phyloP scores from a whole-genome alignment of 2,113 vertebrate species.

The Falco punctatus region DNA sequence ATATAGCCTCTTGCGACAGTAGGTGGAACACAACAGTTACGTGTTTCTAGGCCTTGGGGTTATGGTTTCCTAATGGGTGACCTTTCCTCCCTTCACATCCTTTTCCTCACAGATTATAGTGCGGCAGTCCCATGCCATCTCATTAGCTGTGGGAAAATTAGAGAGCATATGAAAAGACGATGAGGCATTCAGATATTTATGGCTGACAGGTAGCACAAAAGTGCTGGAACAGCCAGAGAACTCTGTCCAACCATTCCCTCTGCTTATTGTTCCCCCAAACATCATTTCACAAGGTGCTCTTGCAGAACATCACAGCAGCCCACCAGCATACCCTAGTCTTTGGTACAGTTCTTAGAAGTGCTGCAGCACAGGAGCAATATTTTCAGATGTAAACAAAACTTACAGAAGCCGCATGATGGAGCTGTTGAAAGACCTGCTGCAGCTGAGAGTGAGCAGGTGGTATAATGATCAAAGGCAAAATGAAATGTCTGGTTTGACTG shows the following conservation, averaged over 20 bases:
- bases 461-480: neutral
- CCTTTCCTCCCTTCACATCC: neutral
- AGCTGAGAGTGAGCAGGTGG: constrained; percentile 14
- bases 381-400: constrained; percentile 8
- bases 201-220: constrained; percentile 12
- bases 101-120: neutral
- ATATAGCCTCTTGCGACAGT: neutral
- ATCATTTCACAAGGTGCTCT: neutral
- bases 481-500: constrained; percentile 6
- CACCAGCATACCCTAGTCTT: neutral
- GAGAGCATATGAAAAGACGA: neutral
- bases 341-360: neutral
- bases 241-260: neutral
- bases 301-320: neutral
- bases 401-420: neutral
- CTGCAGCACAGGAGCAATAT: neutral
- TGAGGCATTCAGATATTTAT: neutral
- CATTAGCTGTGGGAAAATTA: constrained; percentile 1
- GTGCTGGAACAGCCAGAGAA: neutral
- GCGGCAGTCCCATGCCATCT: neutral
- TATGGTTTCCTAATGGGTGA: neutral
- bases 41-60: neutral
- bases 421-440: neutral
- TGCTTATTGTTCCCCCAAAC: neutral
- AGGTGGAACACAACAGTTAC: neutral